phyloP scores from a whole-genome alignment of 2,888 invertebrate genomes.

The Galerucella nymphaeae region DNA sequence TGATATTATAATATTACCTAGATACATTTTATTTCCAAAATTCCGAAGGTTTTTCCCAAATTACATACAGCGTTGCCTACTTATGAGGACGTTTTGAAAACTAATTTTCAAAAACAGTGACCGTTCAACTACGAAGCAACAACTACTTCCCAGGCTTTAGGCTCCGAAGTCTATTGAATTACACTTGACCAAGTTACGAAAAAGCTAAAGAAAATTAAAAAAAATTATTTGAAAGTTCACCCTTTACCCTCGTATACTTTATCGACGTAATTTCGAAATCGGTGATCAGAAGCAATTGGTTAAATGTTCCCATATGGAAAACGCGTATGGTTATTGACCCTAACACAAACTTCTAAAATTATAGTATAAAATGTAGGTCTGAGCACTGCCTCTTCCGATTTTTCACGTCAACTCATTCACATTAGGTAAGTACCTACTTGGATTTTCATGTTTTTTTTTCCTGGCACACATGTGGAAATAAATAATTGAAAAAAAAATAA shows the following conservation, averaged over 20 bases:
- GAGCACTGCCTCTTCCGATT: constrained; percentile 32
- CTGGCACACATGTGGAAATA: constrained; percentile 25
- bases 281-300: not conserved
- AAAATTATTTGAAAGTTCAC: too few relatives aligned
- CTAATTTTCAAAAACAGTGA: too few relatives aligned
- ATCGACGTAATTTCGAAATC: constrained; percentile 3
- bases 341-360: constrained; percentile 36
- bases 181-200: too few relatives aligned
- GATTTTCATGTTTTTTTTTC: constrained; percentile 36
- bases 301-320: constrained; percentile 43
- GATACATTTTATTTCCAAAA: too few relatives aligned
- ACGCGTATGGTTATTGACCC: constrained; percentile 43
- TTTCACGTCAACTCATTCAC: constrained; percentile 34
- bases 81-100: too few relatives aligned
- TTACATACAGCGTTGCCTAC: too few relatives aligned
- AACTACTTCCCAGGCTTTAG: too few relatives aligned
- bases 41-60: too few relatives aligned
- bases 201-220: too few relatives aligned
- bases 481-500: constrained; percentile 8
- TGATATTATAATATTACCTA: too few relatives aligned
- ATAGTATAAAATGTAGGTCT: constrained; percentile 44
- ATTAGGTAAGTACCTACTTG: constrained; percentile 17
- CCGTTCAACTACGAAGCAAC: too few relatives aligned
- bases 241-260: not conserved
- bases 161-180: too few relatives aligned